Evolutionary conservation across 2,888 invertebrate species (phyloP).

Genomic region (Agrochola litura): DNA sequence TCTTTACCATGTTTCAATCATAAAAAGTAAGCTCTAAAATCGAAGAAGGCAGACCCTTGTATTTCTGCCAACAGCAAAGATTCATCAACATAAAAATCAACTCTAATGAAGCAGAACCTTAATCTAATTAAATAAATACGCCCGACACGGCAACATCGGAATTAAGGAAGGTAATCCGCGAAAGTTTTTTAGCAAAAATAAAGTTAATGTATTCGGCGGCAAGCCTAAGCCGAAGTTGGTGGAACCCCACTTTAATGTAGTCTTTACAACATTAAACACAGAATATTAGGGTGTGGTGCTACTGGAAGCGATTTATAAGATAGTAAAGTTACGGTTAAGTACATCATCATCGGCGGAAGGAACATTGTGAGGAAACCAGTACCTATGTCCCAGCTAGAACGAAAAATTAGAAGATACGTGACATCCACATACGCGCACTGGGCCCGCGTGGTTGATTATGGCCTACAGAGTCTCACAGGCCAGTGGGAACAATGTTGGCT

Average conservation of each 20-base stretch:
- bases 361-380: no score
- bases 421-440: no score
- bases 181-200: slow-evolving; percentile 63
- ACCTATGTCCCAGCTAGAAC: no score
- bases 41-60: neutral
- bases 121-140: slow-evolving; percentile 38
- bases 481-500: no score
- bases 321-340: neutral
- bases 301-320: slow-evolving; percentile 47
- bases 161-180: slow-evolving; percentile 51
- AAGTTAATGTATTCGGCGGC: slow-evolving; percentile 68
- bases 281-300: slow-evolving; percentile 47
- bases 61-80: slow-evolving; percentile 16
- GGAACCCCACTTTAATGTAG: slow-evolving; percentile 69
- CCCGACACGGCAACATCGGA: slow-evolving; percentile 39
- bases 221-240: slow-evolving; percentile 53
- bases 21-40: neutral
- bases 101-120: slow-evolving; percentile 32
- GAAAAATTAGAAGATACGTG: no score
- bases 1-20: neutral
- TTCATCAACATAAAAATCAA: slow-evolving; percentile 40
- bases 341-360: no score
- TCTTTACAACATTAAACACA: slow-evolving; percentile 72
- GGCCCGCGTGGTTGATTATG: no score
- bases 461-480: no score